Conservation (phyloP, 2,888 invertebrate species). For the Volucella zonaria region DNA sequence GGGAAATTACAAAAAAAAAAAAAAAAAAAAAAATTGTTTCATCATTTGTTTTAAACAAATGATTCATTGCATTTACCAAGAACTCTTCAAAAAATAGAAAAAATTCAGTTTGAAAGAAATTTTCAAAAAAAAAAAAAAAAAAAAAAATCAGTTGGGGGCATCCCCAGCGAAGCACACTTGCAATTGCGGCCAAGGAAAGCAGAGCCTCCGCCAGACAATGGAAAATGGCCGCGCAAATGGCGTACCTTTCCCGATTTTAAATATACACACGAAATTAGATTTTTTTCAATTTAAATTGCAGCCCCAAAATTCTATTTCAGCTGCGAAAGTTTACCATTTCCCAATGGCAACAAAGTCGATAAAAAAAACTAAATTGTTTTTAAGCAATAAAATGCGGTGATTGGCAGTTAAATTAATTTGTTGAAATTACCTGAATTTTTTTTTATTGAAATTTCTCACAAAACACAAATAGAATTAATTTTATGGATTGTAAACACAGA, state of each 20-base stretch:
- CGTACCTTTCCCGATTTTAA: constrained; percentile 59
- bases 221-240: constrained; percentile 73
- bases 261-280: constrained; percentile 46
- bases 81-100: not conserved
- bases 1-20: no score
- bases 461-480: constrained; percentile 55
- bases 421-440: constrained; percentile 61
- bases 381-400: not conserved
- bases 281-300: constrained; percentile 12
- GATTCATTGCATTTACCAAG: no score
- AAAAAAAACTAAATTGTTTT: constrained; percentile 1
- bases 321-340: not conserved
- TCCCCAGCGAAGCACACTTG: constrained; percentile 7
- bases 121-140: not conserved
- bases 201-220: constrained; percentile 68
- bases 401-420: not conserved
- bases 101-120: not conserved
- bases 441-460: constrained; percentile 34
- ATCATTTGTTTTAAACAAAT: no score
- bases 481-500: constrained; percentile 58
- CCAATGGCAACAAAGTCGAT: not conserved
- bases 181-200: constrained; percentile 50
- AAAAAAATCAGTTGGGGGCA: constrained; percentile 19
- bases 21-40: no score
- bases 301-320: constrained; percentile 27